phyloP scores from a whole-genome alignment of 2,888 invertebrate species.

The Tribolium freemani region DNA sequence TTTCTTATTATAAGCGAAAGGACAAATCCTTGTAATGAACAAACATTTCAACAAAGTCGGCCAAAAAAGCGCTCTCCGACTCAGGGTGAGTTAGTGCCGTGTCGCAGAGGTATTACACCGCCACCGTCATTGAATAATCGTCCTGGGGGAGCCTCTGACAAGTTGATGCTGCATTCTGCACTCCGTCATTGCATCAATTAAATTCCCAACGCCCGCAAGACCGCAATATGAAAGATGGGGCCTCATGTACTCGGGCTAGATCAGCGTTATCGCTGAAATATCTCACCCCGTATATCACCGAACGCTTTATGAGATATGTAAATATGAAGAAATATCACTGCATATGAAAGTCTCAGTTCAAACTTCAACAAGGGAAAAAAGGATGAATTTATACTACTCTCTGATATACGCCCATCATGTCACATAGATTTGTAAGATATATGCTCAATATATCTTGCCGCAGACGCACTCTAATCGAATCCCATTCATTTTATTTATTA shows the following conservation, averaged over 20 bases:
- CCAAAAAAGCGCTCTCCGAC: conserved; percentile 42
- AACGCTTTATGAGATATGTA: conserved; percentile 65
- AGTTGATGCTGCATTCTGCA: conserved; percentile 46
- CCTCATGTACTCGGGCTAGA: conserved; percentile 43
- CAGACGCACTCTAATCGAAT: conserved; percentile 38
- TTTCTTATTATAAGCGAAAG: conserved; percentile 49
- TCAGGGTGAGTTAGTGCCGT: conserved; percentile 42
- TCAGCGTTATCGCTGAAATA: conserved; percentile 58
- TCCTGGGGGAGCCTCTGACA: conserved; percentile 52
- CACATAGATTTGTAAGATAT: conserved; percentile 55
- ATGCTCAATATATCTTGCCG: conserved; percentile 45
- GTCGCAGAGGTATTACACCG: conserved; percentile 35
- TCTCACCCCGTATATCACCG: conserved; percentile 60
- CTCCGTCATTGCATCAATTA: conserved; percentile 36
- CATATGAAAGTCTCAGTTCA: conserved; percentile 65
- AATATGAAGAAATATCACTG: conserved; percentile 64
- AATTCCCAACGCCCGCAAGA: conserved; percentile 1
- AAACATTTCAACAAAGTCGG: conserved; percentile 47
- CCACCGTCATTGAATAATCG: conserved; percentile 54
- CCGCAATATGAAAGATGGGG: conserved; percentile 18
- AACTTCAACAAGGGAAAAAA: conserved; percentile 59
- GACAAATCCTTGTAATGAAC: conserved; percentile 53
- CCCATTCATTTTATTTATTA: conserved; percentile 46
- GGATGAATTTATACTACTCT: conserved; percentile 61
- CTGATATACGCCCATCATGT: conserved; percentile 59